Percentiles rank a stretch among this genome's conserved stretches.
phyloP scores from a whole-genome alignment of 2,797 vertebrate species.

The Anisognathus igniventris region DNA sequence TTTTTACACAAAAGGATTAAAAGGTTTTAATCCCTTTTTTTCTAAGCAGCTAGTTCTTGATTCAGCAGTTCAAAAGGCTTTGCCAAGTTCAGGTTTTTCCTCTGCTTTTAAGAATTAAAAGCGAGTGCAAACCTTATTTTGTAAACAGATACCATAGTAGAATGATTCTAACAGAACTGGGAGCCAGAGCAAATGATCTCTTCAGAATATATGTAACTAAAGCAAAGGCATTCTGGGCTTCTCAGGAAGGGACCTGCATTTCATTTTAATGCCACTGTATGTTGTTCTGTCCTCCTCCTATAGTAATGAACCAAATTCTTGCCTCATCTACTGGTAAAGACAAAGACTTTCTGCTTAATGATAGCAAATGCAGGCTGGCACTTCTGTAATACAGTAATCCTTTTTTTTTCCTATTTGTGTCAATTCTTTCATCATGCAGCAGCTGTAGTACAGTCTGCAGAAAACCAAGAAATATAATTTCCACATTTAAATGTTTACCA shows the following conservation, averaged over 20 bases:
- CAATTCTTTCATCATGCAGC: background rate
- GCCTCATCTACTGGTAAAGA: background rate
- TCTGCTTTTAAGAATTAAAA: slow-evolving; percentile 48
- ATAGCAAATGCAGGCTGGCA: background rate
- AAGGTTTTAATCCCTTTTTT: slow-evolving; percentile 63
- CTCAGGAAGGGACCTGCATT: background rate
- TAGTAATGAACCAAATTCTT: slow-evolving; percentile 10
- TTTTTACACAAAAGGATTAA: slow-evolving; percentile 52
- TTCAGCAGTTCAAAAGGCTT: slow-evolving; percentile 53
- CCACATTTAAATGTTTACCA: background rate
- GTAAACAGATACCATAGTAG: slow-evolving; percentile 26
- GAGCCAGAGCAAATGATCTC: background rate
- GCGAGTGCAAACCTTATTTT: slow-evolving; percentile 33
- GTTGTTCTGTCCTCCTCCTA: background rate
- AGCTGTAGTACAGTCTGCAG: background rate
- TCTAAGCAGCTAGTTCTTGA: slow-evolving; percentile 54
- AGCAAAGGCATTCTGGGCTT: background rate
- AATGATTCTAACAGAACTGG: slow-evolving; percentile 13
- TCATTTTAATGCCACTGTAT: slow-evolving; percentile 13
- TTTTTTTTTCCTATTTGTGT: background rate
- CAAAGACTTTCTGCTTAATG: background rate
- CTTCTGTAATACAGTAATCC: background rate
- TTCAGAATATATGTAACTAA: slow-evolving; percentile 3
- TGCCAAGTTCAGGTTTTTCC: slow-evolving; percentile 31
- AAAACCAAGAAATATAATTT: slow-evolving; percentile 15